A percentile compares a stretch with the other conserved stretches of the same genome.
Evolutionary conservation across 1,140 invertebrate genomes (phyloP).

Genomic region (Acyrthosiphon pisum): DNA sequence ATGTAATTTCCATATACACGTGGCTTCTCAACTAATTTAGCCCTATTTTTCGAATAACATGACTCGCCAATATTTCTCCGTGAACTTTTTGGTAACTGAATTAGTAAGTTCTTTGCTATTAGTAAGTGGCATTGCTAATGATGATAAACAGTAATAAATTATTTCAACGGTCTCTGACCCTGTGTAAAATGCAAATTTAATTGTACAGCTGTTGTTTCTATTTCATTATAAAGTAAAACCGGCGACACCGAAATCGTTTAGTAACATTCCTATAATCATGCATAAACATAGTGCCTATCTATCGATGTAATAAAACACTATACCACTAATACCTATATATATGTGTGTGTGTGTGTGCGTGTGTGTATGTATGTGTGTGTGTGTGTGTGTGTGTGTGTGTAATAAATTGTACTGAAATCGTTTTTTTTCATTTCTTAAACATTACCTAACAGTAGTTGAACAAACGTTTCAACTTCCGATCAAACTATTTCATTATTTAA

Average conservation of each 20-base stretch:
- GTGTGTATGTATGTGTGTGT: too few relatives aligned
- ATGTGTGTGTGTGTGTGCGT: too few relatives aligned
- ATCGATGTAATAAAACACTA: not conserved
- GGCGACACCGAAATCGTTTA: not conserved
- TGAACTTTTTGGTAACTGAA: not conserved
- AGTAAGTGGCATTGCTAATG: not conserved
- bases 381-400: not conserved
- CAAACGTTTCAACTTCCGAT: not conserved
- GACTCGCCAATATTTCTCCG: not conserved
- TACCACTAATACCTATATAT: not conserved
- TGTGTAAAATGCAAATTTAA: not conserved
- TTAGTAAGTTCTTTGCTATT: not conserved
- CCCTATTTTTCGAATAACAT: not conserved
- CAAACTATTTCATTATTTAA: not conserved
- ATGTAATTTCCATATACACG: not conserved
- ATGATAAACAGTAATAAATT: not conserved
- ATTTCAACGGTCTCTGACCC: slow-evolving; percentile 8
- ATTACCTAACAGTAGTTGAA: not conserved
- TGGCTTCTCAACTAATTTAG: not conserved
- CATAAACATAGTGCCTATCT: not conserved
- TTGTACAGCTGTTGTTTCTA: not conserved
- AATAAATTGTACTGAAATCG: not conserved
- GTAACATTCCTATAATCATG: not conserved
- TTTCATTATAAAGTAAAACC: slow-evolving; percentile 10
- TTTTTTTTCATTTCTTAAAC: not conserved